phyloP scores from a whole-genome alignment of 2,797 vertebrate species.

The Huso huso region DNA sequence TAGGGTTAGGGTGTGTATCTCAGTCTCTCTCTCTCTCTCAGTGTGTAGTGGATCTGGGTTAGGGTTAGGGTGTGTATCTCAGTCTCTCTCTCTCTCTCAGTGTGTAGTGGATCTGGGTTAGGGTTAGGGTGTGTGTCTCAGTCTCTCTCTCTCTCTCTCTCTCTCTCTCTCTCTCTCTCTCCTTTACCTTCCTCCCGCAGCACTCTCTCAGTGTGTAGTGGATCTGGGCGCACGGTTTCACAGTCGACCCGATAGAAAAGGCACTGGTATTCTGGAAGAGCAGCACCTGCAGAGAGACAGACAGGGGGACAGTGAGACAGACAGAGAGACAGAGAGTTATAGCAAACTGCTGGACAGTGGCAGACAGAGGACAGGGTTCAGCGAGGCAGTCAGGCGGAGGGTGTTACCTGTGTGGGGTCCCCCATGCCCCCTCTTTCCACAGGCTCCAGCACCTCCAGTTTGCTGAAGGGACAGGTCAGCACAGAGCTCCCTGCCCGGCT shows the following conservation, averaged over 20 bases:
- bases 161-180: too few species aligned
- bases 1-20: too few species aligned
- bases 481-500: slow-evolving; percentile 49
- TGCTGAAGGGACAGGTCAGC: slow-evolving; percentile 75
- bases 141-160: too few species aligned
- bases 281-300: slow-evolving; percentile 56
- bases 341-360: neutral
- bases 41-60: too few species aligned
- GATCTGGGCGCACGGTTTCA: slow-evolving; percentile 71
- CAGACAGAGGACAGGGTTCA: neutral
- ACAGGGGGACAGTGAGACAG: neutral
- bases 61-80: too few species aligned
- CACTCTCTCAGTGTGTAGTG: slow-evolving; percentile 69
- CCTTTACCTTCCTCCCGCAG: neutral
- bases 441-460: slow-evolving; percentile 79
- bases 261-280: slow-evolving; percentile 68
- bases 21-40: too few species aligned
- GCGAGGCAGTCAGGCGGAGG: neutral
- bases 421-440: slow-evolving; percentile 46
- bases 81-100: too few species aligned
- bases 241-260: slow-evolving; percentile 60
- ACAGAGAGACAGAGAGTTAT: neutral
- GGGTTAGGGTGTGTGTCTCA: too few species aligned
- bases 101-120: too few species aligned
- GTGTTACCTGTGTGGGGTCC: slow-evolving; percentile 66